Percentiles rank a stretch among this genome's conserved stretches.
Evolutionary conservation across 2,113 vertebrate species (phyloP).

Genomic region (Mystacornis crossleyi): DNA sequence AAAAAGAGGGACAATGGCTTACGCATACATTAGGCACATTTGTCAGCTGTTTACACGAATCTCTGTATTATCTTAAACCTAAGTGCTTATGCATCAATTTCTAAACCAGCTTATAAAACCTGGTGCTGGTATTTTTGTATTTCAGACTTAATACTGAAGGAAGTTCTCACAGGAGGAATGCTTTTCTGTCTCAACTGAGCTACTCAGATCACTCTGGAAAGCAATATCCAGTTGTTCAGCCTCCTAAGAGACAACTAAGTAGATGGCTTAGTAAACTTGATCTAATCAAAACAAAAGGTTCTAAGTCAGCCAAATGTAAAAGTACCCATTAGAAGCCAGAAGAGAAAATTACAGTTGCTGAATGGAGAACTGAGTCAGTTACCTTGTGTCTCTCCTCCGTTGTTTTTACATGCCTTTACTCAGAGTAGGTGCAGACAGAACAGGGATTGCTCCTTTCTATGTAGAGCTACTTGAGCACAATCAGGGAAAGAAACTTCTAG

Average conservation of each 20-base stretch:
- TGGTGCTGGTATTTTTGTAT: neutral
- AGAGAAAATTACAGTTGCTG: neutral
- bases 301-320: constrained; percentile 3
- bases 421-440: neutral
- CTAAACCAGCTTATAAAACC: neutral
- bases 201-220: neutral
- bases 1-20: neutral
- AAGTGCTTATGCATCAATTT: neutral
- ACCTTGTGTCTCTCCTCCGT: neutral
- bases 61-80: neutral
- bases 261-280: neutral
- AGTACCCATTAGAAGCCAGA: neutral
- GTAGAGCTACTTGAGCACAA: neutral
- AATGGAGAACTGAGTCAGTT: neutral
- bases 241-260: neutral
- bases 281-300: neutral
- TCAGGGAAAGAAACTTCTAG: neutral
- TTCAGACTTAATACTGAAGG: neutral
- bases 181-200: neutral
- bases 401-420: neutral
- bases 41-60: neutral
- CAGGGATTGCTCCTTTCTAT: neutral
- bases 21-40: neutral
- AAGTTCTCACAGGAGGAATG: neutral
- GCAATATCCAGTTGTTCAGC: neutral